Evolutionary conservation across 2,113 vertebrate species (phyloP).

Genomic region (Misgurnus mizolepis): DNA sequence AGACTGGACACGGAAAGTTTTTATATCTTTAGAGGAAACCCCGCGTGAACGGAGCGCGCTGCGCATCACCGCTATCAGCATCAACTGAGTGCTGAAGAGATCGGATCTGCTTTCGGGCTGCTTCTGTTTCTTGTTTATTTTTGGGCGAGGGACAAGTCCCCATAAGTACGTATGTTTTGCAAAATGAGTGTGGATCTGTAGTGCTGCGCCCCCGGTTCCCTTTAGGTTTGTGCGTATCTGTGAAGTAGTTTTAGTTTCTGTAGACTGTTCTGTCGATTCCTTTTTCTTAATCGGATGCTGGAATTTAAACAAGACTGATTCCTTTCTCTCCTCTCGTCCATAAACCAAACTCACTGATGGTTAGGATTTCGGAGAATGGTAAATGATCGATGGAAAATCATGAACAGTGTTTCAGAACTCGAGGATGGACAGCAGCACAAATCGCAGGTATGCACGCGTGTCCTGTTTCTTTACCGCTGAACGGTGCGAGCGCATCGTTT

Average conservation of each 20-base stretch:
- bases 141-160: slow-evolving; percentile 25
- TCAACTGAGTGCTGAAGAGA: slow-evolving; percentile 1
- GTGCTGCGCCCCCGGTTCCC: background rate
- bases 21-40: slow-evolving; percentile 11
- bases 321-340: slow-evolving; percentile 37
- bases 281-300: slow-evolving; percentile 44
- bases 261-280: slow-evolving; percentile 38
- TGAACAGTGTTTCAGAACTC: slow-evolving; percentile 67
- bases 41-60: background rate
- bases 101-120: slow-evolving; percentile 5
- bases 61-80: slow-evolving; percentile 10
- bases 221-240: slow-evolving; percentile 20
- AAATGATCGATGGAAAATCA: slow-evolving; percentile 62
- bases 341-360: slow-evolving; percentile 51
- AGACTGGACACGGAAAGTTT: slow-evolving; percentile 34
- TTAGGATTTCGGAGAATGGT: slow-evolving; percentile 58
- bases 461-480: background rate
- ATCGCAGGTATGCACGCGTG: slow-evolving; percentile 55
- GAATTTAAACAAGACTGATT: slow-evolving; percentile 46
- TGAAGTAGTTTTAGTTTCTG: slow-evolving; percentile 48
- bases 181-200: slow-evolving; percentile 40
- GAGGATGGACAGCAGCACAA: slow-evolving; percentile 64
- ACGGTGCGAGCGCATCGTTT: background rate
- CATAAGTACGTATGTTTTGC: slow-evolving; percentile 45
- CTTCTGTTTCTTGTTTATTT: slow-evolving; percentile 2